These are phyloP conservation scores for Ectropis crepuscularia DNA, from an alignment of 2,888 invertebrate species.

Conservation along the genomic window DNA sequence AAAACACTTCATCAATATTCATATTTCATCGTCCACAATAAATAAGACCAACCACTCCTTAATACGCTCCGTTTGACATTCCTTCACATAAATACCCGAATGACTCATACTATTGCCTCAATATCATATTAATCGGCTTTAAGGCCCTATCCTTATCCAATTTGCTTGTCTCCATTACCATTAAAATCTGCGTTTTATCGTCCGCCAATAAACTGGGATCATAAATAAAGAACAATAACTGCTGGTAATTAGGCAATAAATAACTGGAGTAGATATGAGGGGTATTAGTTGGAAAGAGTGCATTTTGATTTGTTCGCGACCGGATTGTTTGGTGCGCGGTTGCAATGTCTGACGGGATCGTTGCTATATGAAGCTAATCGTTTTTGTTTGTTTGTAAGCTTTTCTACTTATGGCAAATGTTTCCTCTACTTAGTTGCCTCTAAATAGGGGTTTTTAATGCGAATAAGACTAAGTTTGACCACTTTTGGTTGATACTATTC, in stretches of 20 bases:
- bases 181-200: conserved; percentile 62
- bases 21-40: not conserved
- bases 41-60: conserved; percentile 1
- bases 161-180: conserved; percentile 59
- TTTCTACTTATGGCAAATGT: no score
- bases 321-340: conserved; percentile 40
- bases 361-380: not conserved
- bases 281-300: conserved; percentile 49
- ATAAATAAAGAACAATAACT: conserved; percentile 69
- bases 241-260: conserved; percentile 65
- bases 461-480: no score
- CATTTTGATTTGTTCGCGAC: conserved; percentile 44
- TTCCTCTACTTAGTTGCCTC: no score
- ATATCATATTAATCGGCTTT: conserved; percentile 49
- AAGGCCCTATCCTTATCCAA: conserved; percentile 51
- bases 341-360: conserved; percentile 37
- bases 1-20: conserved; percentile 6
- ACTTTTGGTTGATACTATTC: no score
- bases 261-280: conserved; percentile 61
- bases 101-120: conserved; percentile 23
- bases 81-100: conserved; percentile 35
- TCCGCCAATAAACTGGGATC: conserved; percentile 56
- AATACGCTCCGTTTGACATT: conserved; percentile 3
- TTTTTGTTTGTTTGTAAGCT: no score
- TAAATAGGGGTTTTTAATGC: no score